Conservation (phyloP, 2,113 vertebrate genomes). For the Cheilinus undulatus region DNA sequence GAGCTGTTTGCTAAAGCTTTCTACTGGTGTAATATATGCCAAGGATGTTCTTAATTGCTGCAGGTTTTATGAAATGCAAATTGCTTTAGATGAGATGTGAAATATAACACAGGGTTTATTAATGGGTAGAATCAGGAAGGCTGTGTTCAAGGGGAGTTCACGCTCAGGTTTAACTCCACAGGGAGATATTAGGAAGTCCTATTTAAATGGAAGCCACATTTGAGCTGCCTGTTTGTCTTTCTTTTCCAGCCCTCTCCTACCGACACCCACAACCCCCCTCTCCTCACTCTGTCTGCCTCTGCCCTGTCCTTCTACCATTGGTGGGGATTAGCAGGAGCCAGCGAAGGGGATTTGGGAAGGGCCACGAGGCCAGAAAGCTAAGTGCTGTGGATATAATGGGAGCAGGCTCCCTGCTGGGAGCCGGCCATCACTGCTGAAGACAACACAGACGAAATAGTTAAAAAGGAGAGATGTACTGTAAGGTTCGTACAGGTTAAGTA, state of each 20-base stretch:
- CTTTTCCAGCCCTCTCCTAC: constrained; percentile 55
- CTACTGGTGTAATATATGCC: constrained; percentile 27
- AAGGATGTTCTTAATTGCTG: constrained; percentile 20
- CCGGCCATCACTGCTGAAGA: constrained; percentile 35
- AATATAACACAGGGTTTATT: constrained; percentile 5
- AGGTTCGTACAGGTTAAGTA: not conserved
- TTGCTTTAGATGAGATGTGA: constrained; percentile 24
- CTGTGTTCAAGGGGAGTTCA: constrained; percentile 49
- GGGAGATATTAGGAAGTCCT: constrained; percentile 59
- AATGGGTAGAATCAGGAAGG: constrained; percentile 22
- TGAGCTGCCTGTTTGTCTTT: constrained; percentile 69
- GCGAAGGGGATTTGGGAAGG: constrained; percentile 70
- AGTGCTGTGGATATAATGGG: constrained; percentile 74
- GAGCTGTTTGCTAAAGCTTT: constrained; percentile 14
- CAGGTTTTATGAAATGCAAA: constrained; percentile 43
- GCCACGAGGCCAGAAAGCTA: constrained; percentile 77
- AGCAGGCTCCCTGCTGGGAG: constrained; percentile 70
- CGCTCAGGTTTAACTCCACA: constrained; percentile 23
- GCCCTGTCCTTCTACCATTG: constrained; percentile 64
- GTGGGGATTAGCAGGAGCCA: constrained; percentile 72
- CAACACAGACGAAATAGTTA: constrained; percentile 8
- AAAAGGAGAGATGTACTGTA: constrained; percentile 15
- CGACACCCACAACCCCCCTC: constrained; percentile 28
- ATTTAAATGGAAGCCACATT: constrained; percentile 69
- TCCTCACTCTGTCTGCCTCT: constrained; percentile 55